Conservation (phyloP, 2,797 vertebrate species). For the Urosaurus nigricauda region DNA sequence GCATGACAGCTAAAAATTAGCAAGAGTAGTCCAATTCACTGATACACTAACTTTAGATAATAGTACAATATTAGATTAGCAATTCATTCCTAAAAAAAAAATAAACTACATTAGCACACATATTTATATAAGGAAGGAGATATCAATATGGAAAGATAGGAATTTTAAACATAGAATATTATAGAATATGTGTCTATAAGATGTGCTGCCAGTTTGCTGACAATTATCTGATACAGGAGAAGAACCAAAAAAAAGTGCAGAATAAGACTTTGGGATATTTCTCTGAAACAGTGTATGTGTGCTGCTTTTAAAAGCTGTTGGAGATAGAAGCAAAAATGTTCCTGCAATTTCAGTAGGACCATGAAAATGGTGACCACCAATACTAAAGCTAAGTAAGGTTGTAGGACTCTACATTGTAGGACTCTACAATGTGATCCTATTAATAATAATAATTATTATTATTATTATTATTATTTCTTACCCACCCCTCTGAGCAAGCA, state of each 20-base stretch:
- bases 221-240: neutral
- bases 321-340: neutral
- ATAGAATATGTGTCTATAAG: neutral
- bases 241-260: neutral
- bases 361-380: neutral
- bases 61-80: neutral
- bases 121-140: neutral
- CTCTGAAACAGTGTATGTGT: neutral
- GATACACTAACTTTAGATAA: constrained; percentile 18
- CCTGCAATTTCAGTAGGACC: neutral
- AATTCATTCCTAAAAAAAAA: neutral
- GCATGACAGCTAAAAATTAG: constrained; percentile 24
- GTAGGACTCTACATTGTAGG: no score
- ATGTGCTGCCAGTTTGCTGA: neutral
- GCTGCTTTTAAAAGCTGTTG: neutral
- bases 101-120: neutral
- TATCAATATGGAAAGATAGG: neutral
- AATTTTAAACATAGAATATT: neutral
- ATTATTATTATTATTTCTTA: no score
- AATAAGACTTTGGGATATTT: neutral
- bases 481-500: no score
- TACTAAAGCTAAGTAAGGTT: neutral
- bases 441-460: no score
- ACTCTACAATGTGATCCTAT: no score
- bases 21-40: neutral